Evolutionary conservation across 2,113 vertebrate genomes (phyloP).

Genomic region (Theropithecus gelada): DNA sequence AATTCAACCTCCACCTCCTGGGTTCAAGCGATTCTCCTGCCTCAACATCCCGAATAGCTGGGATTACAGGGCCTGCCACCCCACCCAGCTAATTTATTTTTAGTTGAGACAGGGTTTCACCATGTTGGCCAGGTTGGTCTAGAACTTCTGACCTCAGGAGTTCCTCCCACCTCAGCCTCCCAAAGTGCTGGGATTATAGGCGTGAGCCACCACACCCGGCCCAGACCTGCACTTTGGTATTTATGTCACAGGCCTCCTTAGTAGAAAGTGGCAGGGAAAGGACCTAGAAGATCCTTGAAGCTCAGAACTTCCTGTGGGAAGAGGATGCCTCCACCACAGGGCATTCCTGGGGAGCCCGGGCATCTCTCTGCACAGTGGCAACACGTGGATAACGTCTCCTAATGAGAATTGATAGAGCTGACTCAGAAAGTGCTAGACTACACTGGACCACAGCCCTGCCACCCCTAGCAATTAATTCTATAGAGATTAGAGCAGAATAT

Average conservation of each 20-base stretch:
- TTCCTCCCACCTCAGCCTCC: no score
- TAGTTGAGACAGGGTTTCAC: no score
- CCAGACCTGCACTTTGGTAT: no score
- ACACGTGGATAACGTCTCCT: accelerated
- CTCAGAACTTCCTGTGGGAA: background rate
- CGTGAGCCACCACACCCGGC: no score
- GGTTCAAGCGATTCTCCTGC: no score
- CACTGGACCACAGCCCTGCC: accelerated
- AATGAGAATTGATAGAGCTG: background rate
- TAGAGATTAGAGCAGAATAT: accelerated
- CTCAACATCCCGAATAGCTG: no score
- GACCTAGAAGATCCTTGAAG: background rate
- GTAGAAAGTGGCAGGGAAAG: accelerated
- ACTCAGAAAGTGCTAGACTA: background rate
- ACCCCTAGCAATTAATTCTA: background rate
- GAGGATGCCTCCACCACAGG: accelerated
- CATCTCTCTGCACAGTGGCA: accelerated
- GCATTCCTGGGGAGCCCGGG: accelerated
- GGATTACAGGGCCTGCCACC: no score
- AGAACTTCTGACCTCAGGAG: no score
- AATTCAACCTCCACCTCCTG: no score
- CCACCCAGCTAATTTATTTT: no score
- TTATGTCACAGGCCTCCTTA: background rate
- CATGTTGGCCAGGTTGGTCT: no score
- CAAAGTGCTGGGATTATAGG: no score